Conservation (phyloP, 2,113 vertebrate species). For the Tautogolabrus adspersus region DNA sequence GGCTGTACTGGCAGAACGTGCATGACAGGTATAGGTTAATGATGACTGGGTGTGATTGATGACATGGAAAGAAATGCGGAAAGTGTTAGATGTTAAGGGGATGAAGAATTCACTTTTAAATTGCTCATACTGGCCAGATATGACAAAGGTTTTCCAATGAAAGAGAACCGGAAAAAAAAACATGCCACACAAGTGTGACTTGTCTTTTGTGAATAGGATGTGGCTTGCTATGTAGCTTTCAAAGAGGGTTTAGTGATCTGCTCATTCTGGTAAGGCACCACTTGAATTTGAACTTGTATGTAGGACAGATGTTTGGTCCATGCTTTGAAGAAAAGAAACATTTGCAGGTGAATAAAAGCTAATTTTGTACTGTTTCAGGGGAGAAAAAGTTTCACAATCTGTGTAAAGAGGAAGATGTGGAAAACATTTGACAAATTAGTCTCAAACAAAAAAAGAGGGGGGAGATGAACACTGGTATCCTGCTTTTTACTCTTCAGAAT, state of each 20-base stretch:
- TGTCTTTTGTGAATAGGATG: constrained; percentile 18
- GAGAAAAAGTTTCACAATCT: constrained; percentile 12
- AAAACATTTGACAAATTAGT: constrained; percentile 41
- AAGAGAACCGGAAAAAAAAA: neutral
- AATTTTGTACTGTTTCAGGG: constrained; percentile 36
- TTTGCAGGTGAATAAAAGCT: neutral
- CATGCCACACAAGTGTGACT: constrained; percentile 2
- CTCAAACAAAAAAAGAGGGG: constrained; percentile 12
- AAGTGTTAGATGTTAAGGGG: neutral
- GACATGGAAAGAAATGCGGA: neutral
- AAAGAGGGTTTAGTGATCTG: constrained; percentile 25
- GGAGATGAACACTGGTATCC: constrained; percentile 41
- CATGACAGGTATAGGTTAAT: constrained; percentile 36
- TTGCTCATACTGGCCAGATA: neutral
- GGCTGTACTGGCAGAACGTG: constrained; percentile 51
- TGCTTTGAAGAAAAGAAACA: constrained; percentile 18
- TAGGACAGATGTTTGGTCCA: constrained; percentile 15
- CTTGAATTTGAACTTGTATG: constrained; percentile 36
- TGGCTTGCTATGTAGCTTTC: neutral
- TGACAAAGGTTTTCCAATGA: constrained; percentile 16
- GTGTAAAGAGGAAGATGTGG: neutral
- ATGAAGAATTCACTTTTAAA: neutral
- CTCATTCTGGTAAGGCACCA: constrained; percentile 68
- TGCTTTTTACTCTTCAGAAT: constrained; percentile 56
- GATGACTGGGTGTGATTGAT: constrained; percentile 18